These are phyloP conservation scores for Drosophila rellima DNA, from an alignment of 2,888 invertebrate genomes.

Conservation along the genomic window DNA sequence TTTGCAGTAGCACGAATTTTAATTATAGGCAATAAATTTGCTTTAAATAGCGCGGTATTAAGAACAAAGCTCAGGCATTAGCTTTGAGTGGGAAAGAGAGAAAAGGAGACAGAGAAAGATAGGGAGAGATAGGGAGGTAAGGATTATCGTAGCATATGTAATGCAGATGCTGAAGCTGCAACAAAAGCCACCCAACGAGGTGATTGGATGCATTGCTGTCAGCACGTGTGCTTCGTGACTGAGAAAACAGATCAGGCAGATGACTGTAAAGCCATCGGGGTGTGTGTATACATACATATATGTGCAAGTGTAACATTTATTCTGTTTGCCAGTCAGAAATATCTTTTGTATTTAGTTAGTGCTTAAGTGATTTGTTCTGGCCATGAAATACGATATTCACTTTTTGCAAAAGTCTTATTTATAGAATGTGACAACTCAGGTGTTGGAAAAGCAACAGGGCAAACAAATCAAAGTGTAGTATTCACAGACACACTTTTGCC, in stretches of 20 bases:
- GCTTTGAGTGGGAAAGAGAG: not conserved
- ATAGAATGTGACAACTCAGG: slow-evolving; percentile 40
- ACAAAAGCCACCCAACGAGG: slow-evolving; percentile 4
- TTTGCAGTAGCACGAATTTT: slow-evolving; percentile 52
- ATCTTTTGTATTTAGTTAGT: slow-evolving; percentile 19
- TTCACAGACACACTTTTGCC: not conserved
- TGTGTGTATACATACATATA: not conserved
- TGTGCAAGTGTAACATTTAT: not conserved
- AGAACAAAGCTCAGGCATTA: slow-evolving; percentile 29
- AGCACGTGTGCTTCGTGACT: slow-evolving; percentile 29
- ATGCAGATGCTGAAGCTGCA: slow-evolving; percentile 17
- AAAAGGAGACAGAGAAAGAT: no score
- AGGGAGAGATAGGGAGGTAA: not conserved
- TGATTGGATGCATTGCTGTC: slow-evolving; percentile 29
- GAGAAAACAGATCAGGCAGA: slow-evolving; percentile 21
- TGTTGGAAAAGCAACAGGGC: slow-evolving; percentile 5
- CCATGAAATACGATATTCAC: slow-evolving; percentile 49
- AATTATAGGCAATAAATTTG: slow-evolving; percentile 74
- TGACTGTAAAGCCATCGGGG: not conserved
- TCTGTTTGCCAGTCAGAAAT: slow-evolving; percentile 7
- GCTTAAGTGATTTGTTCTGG: slow-evolving; percentile 33
- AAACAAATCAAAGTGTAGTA: not conserved
- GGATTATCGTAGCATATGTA: slow-evolving; percentile 31
- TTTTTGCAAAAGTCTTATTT: slow-evolving; percentile 38
- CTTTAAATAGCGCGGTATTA: slow-evolving; percentile 63